phyloP scores from a whole-genome alignment of 2,888 invertebrate species.

The Microplitis deprimator region DNA sequence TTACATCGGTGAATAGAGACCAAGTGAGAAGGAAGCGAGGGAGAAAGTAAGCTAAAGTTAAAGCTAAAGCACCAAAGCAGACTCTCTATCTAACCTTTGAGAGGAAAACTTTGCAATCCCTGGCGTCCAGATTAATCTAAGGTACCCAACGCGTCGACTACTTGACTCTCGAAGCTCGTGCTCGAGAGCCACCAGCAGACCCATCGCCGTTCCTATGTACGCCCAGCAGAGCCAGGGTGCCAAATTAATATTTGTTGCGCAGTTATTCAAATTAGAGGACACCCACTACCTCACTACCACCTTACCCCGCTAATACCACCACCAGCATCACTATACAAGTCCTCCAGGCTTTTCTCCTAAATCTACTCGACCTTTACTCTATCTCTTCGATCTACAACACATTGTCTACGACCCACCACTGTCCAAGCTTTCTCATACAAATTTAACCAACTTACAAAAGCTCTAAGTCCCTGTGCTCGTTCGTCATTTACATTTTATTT shows the following conservation, averaged over 20 bases:
- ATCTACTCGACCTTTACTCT: slow-evolving; percentile 29
- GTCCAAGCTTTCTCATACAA: not conserved
- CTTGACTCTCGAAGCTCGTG: slow-evolving; percentile 16
- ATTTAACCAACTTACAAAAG: slow-evolving; percentile 24
- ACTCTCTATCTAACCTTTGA: slow-evolving; percentile 40
- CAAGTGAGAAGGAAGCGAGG: slow-evolving; percentile 26
- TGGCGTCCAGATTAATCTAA: slow-evolving; percentile 48
- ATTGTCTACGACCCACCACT: slow-evolving; percentile 19
- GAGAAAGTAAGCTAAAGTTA: slow-evolving; percentile 42
- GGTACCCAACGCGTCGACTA: slow-evolving; percentile 41
- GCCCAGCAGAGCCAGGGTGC: slow-evolving; percentile 16
- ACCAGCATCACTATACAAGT: not conserved
- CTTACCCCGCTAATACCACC: not conserved
- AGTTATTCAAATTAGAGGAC: slow-evolving; percentile 60
- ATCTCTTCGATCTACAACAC: slow-evolving; percentile 18
- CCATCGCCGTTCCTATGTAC: not conserved
- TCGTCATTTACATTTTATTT: slow-evolving; percentile 3
- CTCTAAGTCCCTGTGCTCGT: slow-evolving; percentile 15
- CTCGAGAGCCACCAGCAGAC: slow-evolving; percentile 16
- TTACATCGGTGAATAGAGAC: slow-evolving; percentile 11
- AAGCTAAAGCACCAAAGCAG: slow-evolving; percentile 43
- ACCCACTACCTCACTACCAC: slow-evolving; percentile 18
- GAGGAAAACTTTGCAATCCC: slow-evolving; percentile 48
- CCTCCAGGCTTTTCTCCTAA: slow-evolving; percentile 27
- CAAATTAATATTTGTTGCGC: slow-evolving; percentile 62